Base-by-base conservation (phyloP, 2,113 vertebrate species). In the Artemisiospiza belli region DNA sequence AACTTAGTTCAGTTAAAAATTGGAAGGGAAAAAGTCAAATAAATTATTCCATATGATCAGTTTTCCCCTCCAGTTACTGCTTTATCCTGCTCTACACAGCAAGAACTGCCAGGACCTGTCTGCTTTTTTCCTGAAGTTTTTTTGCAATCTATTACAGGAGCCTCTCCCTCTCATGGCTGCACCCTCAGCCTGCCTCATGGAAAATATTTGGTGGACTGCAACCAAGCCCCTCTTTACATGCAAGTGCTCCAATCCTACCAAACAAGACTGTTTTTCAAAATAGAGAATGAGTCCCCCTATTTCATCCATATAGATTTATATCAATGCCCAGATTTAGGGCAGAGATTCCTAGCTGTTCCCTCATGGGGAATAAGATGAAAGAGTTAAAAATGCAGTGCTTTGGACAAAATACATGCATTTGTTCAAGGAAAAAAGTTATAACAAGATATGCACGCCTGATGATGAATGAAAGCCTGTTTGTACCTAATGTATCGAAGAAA, bases 391-490 rank as follows among this genome's bases (percentile, higher is more conserved):
- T 96, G 88, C 93, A 93, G 85, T 62, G 92, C 95, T 93, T 94
- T 96, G 96, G 92, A 64, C 35, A 92, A 97, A 97, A 97, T 96
- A 93, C 87, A 97, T 73, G 94, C 92, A 83, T 96, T 93, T 94
- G 66, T 95, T 97, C 94, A 93, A 91, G 95, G 75, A 81, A 97
- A 89, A 90, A 96, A 96, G 83, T 92, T 96, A 72, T 93, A 97
- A 83, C 89, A 91, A 94, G 91, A 95, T 96, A 95, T 83, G 94
- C 95, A 93, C 23, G 94, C 97, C 96, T 97, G 96, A 96, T 97
- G 96, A 95, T 87, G 90, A 93, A 96, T 91, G 55, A 84, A 92
- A 93, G 92, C 82, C 69, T 84, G 87, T 69, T 90, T 97, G 93
- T 95, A 96, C 69, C 96, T 97, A 91, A 91, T 92, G 58, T 94